Percentiles rank a stretch among this genome's conserved stretches.
Conservation (phyloP, 1,140 invertebrate genomes). For the Neelides sp. region DNA sequence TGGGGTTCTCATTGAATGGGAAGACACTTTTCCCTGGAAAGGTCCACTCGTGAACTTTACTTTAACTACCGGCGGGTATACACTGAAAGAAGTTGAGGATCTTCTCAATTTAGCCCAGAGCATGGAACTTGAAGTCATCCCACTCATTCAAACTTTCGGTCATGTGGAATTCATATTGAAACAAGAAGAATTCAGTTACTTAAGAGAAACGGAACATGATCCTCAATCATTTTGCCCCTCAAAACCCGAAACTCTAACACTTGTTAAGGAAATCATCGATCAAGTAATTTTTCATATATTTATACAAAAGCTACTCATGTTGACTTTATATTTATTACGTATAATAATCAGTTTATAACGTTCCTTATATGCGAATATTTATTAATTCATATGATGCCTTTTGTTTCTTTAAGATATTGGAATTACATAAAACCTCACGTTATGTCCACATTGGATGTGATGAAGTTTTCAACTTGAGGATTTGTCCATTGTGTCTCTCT, state of each 20-base stretch:
- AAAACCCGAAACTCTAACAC: slow-evolving; percentile 50
- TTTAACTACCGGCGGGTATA: slow-evolving; percentile 68
- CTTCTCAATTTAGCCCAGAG: slow-evolving; percentile 51
- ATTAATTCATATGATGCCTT: no score
- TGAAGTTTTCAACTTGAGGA: slow-evolving; percentile 58
- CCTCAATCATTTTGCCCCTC: slow-evolving; percentile 76
- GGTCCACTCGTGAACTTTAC: slow-evolving; percentile 45
- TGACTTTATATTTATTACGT: background rate
- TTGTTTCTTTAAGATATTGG: slow-evolving; percentile 47
- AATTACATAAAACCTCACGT: slow-evolving; percentile 38
- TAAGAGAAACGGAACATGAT: slow-evolving; percentile 62
- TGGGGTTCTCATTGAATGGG: slow-evolving; percentile 83
- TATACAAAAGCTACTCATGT: no score
- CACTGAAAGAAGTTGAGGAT: slow-evolving; percentile 48
- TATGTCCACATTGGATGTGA: slow-evolving; percentile 50
- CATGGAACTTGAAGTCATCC: slow-evolving; percentile 61
- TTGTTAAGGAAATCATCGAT: slow-evolving; percentile 65
- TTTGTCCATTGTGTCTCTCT: slow-evolving; percentile 56
- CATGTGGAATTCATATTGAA: slow-evolving; percentile 86
- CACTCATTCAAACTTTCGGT: slow-evolving; percentile 89
- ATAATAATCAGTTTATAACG: slow-evolving; percentile 1
- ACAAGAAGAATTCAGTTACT: slow-evolving; percentile 54
- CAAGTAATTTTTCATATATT: slow-evolving; percentile 48
- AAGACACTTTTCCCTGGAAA: slow-evolving; percentile 92
- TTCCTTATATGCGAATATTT: no score